Percentiles rank a stretch among this genome's conserved stretches.
These are phyloP conservation scores for Neoseiulus cucumeris DNA, from an alignment of 1,140 invertebrate genomes.

Conservation along the genomic window DNA sequence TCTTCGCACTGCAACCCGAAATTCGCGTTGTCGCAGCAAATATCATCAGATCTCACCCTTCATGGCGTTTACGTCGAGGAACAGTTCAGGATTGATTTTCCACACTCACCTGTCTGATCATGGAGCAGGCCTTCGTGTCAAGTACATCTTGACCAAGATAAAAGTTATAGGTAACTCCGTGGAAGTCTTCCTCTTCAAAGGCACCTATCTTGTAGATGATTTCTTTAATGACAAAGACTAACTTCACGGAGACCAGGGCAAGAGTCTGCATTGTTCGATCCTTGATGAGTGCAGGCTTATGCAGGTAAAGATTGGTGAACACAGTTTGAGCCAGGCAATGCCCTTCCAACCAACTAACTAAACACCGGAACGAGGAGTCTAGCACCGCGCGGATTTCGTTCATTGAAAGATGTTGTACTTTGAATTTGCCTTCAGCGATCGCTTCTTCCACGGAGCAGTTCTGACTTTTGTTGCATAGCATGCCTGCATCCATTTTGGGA, in stretches of 20 bases:
- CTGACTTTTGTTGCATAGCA: conserved; percentile 45
- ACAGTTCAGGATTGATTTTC: no score
- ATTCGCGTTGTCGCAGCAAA: no score
- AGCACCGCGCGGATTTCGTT: conserved; percentile 8
- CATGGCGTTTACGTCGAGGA: no score
- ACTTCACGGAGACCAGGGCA: conserved; percentile 66
- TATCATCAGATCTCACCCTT: no score
- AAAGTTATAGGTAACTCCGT: conserved; percentile 79
- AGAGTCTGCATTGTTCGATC: conserved; percentile 67
- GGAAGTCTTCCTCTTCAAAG: conserved; percentile 66
- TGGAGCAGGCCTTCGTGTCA: conserved; percentile 53
- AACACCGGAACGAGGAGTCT: conserved; percentile 10
- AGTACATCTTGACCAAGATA: conserved; percentile 58
- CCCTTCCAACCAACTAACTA: conserved; percentile 74
- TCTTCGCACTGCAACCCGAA: not conserved
- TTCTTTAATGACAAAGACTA: conserved; percentile 72
- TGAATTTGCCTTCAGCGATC: conserved; percentile 1
- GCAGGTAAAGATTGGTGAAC: conserved; percentile 86
- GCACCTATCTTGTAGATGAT: conserved; percentile 28
- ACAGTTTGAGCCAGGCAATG: conserved; percentile 90
- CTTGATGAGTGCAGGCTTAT: conserved; percentile 59
- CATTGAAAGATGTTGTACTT: not conserved
- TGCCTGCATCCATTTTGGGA: conserved; percentile 97
- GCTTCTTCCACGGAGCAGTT: conserved; percentile 13
- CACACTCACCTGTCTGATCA: conserved; percentile 72